phyloP scores from a whole-genome alignment of 2,888 invertebrate genomes.

The Tipula confusa region DNA sequence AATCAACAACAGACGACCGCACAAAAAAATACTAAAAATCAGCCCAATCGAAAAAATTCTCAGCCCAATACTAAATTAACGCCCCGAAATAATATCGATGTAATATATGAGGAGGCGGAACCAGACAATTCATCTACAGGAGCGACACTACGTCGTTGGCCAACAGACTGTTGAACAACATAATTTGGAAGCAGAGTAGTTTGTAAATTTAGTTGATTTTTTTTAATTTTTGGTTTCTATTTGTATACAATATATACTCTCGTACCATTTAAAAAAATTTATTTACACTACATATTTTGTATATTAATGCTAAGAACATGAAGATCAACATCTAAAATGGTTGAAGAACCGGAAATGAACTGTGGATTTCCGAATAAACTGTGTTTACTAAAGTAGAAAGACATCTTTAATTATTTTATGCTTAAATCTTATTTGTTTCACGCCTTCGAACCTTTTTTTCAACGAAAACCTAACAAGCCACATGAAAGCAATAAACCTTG shows the following conservation, averaged over 20 bases:
- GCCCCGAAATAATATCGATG: constrained; percentile 44
- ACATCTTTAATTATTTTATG: too few relatives aligned
- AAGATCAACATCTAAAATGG: too few relatives aligned
- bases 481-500: too few relatives aligned
- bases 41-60: constrained; percentile 31
- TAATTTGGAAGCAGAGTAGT: neutral
- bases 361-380: too few relatives aligned
- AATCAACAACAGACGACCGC: constrained; percentile 21
- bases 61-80: constrained; percentile 39
- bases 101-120: constrained; percentile 48
- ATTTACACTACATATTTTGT: neutral
- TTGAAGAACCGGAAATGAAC: too few relatives aligned
- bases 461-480: too few relatives aligned
- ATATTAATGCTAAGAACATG: neutral
- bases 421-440: too few relatives aligned
- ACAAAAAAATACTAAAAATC: constrained; percentile 29
- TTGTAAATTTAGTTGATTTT: neutral
- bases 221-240: neutral
- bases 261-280: neutral
- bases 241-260: neutral
- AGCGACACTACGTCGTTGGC: too few relatives aligned
- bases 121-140: neutral
- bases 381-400: too few relatives aligned
- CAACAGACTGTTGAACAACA: too few relatives aligned
- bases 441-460: too few relatives aligned